Evolutionary conservation across 2,888 invertebrate genomes (phyloP), one percentile per base, ranked within the genome.

Genomic region (Apeira syringaria): DNA sequence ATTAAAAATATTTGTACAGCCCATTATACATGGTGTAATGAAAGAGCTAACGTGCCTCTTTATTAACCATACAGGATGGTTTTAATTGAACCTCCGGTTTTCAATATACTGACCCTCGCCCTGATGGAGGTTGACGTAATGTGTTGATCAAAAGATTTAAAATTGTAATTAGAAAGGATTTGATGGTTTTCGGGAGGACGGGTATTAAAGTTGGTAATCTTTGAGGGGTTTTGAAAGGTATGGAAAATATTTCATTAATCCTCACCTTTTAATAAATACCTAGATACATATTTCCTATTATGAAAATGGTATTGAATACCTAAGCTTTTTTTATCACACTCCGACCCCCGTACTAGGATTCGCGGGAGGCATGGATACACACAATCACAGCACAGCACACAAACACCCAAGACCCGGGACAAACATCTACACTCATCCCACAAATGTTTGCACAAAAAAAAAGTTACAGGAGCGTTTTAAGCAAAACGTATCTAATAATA

Each of bases 1-100:
- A 88, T 88, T 88, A 88, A 88, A 88, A 88, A 88, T 88, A 87
- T 88, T 88, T 87, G 88, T 85, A 80, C 85, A 87, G 72, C 73
- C 87, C 87, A 88, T 88, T 88, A 88, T 88, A 84, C 85, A 83
- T 69, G 70, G 72, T 80, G 87, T 86, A 87, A 88, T 88, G 88
- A 86, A 87, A 86, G 75, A 71, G 74, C 78, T 74, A 73, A 73
- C 77, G 82, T 74, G 77, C 73, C 80, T 80, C 83, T 86, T 84
- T 87, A 87, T 87, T 85, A 86, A 83, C 76, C 72, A 69, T 74
- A 79, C 83, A 75, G 80, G 76, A 66, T 74, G 80, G 18, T 62
- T 66, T 81, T 86, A 88, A 87, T 87, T 84, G 81, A 78, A 71
- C 65, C 69, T 57, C 50, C 68, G 68, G 70, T 70, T 79, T 81